Evolutionary conservation across 2,113 vertebrate species (phyloP).

Genomic region (Seriola quinqueradiata): DNA sequence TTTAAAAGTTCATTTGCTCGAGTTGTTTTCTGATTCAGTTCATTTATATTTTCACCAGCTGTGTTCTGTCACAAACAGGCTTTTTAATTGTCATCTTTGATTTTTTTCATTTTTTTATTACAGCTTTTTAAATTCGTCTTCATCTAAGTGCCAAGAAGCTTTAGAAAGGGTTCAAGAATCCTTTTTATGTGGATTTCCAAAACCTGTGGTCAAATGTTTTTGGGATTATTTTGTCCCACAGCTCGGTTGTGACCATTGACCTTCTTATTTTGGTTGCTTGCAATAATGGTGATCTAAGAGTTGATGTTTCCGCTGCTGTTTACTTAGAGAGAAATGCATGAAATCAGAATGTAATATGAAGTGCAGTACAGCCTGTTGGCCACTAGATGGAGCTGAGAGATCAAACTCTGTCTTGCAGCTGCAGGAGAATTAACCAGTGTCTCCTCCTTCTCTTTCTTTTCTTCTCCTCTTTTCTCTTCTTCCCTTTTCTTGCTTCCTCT

Average conservation of each 20-base stretch:
- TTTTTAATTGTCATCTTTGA: constrained; percentile 12
- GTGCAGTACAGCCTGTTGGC: not conserved
- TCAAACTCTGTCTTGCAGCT: not conserved
- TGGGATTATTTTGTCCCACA: not conserved
- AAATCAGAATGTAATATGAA: not conserved
- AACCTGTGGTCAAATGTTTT: not conserved
- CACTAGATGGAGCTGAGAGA: constrained; percentile 46
- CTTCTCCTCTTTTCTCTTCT: not conserved
- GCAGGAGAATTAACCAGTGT: not conserved
- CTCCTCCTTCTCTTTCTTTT: not conserved
- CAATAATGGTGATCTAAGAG: not conserved
- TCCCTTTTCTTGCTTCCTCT: not conserved
- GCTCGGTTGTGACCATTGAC: constrained; percentile 2
- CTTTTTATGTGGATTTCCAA: not conserved
- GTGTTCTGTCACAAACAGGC: not conserved
- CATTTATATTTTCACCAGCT: not conserved
- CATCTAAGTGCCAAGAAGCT: not conserved
- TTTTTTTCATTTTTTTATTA: not conserved
- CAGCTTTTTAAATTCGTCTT: not conserved
- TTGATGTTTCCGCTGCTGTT: not conserved
- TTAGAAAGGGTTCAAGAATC: not conserved
- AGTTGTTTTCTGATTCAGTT: not conserved
- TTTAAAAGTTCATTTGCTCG: not conserved
- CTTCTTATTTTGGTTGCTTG: not conserved
- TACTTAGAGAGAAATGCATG: too few species aligned